These are phyloP conservation scores for Capromys pilorides DNA, from an alignment of 2,797 vertebrate species.

Conservation along the genomic window DNA sequence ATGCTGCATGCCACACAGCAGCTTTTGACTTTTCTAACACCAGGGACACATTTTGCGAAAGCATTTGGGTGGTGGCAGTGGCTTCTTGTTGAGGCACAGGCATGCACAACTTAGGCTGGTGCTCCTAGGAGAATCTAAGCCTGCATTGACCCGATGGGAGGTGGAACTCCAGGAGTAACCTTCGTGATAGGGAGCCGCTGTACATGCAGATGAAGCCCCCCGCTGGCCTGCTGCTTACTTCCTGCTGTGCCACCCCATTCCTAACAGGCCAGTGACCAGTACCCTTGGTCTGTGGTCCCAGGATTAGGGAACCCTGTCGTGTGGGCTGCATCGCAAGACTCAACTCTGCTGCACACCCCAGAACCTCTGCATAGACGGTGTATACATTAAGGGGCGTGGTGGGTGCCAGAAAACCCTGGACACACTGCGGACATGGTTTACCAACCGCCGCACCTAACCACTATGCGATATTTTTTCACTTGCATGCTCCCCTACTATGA, in stretches of 20 bases:
- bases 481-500: neutral
- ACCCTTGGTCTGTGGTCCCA: neutral
- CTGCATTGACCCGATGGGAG: neutral
- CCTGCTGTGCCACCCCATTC: neutral
- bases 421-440: neutral
- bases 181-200: neutral
- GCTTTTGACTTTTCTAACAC: neutral
- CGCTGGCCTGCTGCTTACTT: neutral
- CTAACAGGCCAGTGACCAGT: neutral
- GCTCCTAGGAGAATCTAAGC: neutral
- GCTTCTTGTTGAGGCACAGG: neutral
- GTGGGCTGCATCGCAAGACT: neutral
- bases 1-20: rapidly evolving
- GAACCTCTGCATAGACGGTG: neutral
- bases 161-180: neutral
- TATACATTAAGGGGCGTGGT: neutral
- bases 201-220: neutral
- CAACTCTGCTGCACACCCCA: neutral
- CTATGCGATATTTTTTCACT: neutral
- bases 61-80: neutral
- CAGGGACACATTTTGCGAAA: neutral
- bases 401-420: neutral
- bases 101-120: neutral
- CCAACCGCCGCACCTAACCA: neutral
- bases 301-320: neutral